Conservation (phyloP, 2,888 invertebrate genomes). For the Ethmia dodecea region DNA sequence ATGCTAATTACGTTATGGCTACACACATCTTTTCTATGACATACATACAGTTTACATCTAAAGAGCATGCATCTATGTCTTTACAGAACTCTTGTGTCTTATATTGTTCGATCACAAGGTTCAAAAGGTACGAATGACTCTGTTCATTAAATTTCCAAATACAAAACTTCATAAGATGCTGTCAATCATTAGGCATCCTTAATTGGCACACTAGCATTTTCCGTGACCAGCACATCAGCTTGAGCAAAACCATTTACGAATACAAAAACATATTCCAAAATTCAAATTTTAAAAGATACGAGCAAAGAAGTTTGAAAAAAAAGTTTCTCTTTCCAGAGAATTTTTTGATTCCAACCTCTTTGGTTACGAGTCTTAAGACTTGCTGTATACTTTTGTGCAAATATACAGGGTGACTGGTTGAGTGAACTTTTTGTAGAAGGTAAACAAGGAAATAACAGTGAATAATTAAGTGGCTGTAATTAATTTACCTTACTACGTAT, state of each 20-base stretch:
- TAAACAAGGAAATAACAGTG: no score
- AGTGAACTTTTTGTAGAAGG: no score
- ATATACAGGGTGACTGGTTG: no score
- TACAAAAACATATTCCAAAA: conserved; percentile 5
- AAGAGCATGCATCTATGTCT: conserved; percentile 58
- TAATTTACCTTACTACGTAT: no score
- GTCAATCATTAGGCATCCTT: conserved; percentile 15
- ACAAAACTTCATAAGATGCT: conserved; percentile 42
- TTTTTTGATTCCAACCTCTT: no score
- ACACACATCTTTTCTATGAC: conserved; percentile 55
- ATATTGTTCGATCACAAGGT: conserved; percentile 2
- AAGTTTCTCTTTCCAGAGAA: no score
- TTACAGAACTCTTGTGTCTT: neutral
- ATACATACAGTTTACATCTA: conserved; percentile 51
- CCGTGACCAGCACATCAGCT: conserved; percentile 53
- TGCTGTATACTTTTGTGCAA: neutral
- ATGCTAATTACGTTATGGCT: conserved; percentile 46
- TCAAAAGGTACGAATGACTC: conserved; percentile 16
- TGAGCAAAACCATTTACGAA: conserved; percentile 29
- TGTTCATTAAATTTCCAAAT: conserved; percentile 11
- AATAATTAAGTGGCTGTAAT: no score
- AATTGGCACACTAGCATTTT: conserved; percentile 46
- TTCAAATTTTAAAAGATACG: neutral
- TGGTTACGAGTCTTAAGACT: neutral
- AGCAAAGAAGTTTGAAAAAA: no score